phyloP scores from a whole-genome alignment of 2,113 vertebrate species.

The Leiothrix lutea region DNA sequence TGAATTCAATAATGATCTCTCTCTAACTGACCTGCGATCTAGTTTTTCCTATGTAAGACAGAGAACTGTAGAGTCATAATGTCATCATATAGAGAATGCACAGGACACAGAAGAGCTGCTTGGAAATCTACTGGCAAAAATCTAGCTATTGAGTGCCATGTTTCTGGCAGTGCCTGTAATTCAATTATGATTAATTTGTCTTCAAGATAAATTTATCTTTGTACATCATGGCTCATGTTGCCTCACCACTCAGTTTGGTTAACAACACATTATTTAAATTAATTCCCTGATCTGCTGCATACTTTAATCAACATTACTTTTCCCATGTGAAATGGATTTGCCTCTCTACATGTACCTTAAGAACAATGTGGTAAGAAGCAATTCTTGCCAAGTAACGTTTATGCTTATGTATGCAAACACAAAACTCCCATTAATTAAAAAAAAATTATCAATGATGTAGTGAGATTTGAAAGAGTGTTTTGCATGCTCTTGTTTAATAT shows the following conservation, averaged over 20 bases:
- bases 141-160: not conserved
- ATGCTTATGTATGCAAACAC: constrained; percentile 17
- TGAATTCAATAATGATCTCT: not conserved
- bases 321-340: constrained; percentile 56
- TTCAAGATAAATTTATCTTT: not conserved
- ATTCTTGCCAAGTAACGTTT: not conserved
- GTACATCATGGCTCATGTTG: not conserved
- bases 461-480: not conserved
- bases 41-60: not conserved
- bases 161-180: not conserved
- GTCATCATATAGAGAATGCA: not conserved
- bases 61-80: not conserved
- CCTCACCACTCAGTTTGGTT: not conserved
- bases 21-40: not conserved
- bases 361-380: not conserved
- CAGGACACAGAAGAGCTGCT: not conserved
- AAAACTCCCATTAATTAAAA: not conserved
- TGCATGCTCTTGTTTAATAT: not conserved
- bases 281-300: constrained; percentile 3
- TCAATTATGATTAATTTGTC: not conserved
- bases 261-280: constrained; percentile 5
- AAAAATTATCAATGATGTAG: not conserved
- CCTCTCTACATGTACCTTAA: not conserved
- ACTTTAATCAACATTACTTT: not conserved
- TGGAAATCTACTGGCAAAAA: not conserved